Conservation (phyloP, 2,888 invertebrate genomes). For the Cancer borealis region DNA sequence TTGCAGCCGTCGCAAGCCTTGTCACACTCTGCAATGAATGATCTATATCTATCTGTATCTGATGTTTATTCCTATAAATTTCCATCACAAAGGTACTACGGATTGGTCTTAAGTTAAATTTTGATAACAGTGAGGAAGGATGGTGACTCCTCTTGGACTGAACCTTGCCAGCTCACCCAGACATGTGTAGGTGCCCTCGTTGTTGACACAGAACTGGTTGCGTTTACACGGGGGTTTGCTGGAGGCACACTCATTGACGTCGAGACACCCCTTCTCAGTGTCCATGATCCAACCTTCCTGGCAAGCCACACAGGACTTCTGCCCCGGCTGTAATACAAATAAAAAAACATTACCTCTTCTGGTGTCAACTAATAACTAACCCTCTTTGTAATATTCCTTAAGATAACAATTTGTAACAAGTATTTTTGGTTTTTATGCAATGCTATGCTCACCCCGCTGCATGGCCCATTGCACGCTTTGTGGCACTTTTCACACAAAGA, state of each 20-base stretch:
- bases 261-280: slow-evolving; percentile 88
- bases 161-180: slow-evolving; percentile 80
- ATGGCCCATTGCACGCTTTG: slow-evolving; percentile 87
- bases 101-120: not conserved
- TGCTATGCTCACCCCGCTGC: slow-evolving; percentile 82
- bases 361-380: not conserved
- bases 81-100: not conserved
- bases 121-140: not conserved
- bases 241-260: slow-evolving; percentile 90
- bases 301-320: slow-evolving; percentile 84
- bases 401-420: no score
- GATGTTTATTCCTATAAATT: not conserved
- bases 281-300: slow-evolving; percentile 87
- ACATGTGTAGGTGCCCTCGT: slow-evolving; percentile 90
- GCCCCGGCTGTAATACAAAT: slow-evolving; percentile 75
- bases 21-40: slow-evolving; percentile 84
- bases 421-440: not conserved
- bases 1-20: slow-evolving; percentile 90
- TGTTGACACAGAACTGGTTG: slow-evolving; percentile 93
- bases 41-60: not conserved
- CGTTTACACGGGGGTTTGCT: slow-evolving; percentile 82
- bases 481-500: slow-evolving; percentile 90
- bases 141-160: not conserved
- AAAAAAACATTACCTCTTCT: not conserved
- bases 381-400: no score